These are phyloP conservation scores for Salminus brasiliensis DNA, from an alignment of 2,113 vertebrate species.

Conservation along the genomic window DNA sequence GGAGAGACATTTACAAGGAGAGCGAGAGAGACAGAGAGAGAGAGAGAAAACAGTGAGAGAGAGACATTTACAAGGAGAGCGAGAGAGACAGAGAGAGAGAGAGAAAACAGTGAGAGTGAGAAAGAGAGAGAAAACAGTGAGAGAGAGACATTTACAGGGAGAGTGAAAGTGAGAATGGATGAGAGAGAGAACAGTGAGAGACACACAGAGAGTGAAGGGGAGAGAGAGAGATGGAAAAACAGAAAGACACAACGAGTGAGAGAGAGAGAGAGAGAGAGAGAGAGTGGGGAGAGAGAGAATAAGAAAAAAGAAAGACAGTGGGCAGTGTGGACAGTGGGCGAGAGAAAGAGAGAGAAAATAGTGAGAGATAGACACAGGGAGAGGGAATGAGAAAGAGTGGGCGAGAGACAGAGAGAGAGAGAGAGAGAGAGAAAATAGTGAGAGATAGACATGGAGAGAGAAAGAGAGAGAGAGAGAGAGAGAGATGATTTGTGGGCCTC, in stretches of 20 bases:
- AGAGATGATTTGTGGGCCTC: constrained; percentile 76
- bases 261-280: background rate
- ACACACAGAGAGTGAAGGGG: background rate
- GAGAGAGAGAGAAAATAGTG: constrained; percentile 2
- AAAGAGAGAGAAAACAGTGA: background rate
- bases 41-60: background rate
- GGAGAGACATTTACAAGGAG: background rate
- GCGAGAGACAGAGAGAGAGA: constrained; percentile 39
- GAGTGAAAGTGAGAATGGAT: too few relatives aligned
- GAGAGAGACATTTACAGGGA: background rate
- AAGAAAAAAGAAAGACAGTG: too few relatives aligned
- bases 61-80: too few relatives aligned
- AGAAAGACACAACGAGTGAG: background rate
- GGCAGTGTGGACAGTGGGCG: too few relatives aligned
- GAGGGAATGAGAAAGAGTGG: constrained; percentile 37
- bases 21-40: background rate
- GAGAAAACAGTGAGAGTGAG: background rate
- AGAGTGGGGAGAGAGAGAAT: background rate
- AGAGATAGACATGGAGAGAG: constrained; percentile 20
- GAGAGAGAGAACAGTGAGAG: background rate
- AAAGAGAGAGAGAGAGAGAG: constrained; percentile 39
- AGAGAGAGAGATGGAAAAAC: constrained; percentile 23
- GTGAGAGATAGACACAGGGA: background rate
- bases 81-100: background rate
- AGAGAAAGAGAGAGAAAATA: background rate